Conservation (phyloP, 2,113 vertebrate species). For the Recurvirostra avosetta region DNA sequence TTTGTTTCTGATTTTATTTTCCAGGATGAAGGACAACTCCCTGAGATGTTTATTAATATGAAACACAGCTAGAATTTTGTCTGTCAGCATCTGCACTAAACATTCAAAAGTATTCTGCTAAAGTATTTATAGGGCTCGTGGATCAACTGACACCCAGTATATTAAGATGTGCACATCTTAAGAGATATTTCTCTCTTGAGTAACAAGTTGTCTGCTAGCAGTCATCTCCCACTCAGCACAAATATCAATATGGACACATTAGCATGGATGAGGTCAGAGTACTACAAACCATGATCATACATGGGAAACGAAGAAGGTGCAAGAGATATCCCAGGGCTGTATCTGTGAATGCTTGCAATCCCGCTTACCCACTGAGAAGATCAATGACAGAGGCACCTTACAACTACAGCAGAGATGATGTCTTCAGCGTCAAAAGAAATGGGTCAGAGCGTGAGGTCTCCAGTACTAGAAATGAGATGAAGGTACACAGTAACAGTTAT, state of each 20-base stretch:
- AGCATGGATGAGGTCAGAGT: background rate
- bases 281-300: rapidly evolving
- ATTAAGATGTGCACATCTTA: background rate
- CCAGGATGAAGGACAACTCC: background rate
- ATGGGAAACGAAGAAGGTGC: background rate
- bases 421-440: background rate
- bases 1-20: background rate
- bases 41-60: background rate
- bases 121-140: background rate
- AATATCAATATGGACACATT: background rate
- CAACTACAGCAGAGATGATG: background rate
- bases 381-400: background rate
- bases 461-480: background rate
- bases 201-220: background rate
- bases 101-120: background rate
- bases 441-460: background rate
- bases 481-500: background rate
- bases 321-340: background rate
- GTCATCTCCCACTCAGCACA: background rate
- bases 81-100: background rate
- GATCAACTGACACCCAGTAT: background rate
- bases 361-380: background rate
- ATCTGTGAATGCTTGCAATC: background rate
- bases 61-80: background rate
- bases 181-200: background rate